A percentile compares a stretch with the other conserved stretches of the same genome.
Evolutionary conservation across 1,140 invertebrate species (phyloP).

Genomic region (Heliconius hermathena): DNA sequence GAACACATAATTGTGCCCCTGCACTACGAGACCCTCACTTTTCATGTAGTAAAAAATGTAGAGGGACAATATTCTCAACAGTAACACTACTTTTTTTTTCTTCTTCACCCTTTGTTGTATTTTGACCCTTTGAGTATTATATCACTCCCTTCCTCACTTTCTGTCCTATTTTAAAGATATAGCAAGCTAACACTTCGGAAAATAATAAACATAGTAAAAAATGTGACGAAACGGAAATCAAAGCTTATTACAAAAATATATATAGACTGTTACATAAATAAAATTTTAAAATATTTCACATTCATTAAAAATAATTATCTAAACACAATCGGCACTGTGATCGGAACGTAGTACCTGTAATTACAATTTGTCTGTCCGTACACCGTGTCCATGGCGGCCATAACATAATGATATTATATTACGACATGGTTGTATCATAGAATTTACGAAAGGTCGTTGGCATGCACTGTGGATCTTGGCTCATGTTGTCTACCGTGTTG

Average conservation of each 20-base stretch:
- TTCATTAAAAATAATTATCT: not conserved
- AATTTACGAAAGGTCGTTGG: not conserved
- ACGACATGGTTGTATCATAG: not conserved
- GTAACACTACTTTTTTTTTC: no score
- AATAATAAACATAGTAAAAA: no score
- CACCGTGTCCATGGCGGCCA: conserved; percentile 25
- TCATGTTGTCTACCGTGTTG: not conserved
- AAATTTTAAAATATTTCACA: not conserved
- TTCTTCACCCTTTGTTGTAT: no score
- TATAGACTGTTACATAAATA: not conserved
- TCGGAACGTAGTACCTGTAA: conserved; percentile 12
- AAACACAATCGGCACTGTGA: conserved; percentile 18
- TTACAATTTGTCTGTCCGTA: conserved; percentile 32
- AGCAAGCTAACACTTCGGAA: no score
- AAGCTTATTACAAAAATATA: not conserved
- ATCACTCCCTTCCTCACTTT: no score
- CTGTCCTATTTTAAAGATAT: no score
- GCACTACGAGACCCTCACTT: no score
- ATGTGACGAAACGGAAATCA: not conserved
- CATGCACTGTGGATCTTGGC: not conserved
- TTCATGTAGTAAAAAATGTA: no score
- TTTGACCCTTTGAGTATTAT: no score
- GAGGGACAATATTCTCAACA: no score
- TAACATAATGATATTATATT: conserved; percentile 4
- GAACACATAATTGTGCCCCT: no score